phyloP scores from a whole-genome alignment of 2,797 vertebrate genomes.

The Rhinophrynus dorsalis region DNA sequence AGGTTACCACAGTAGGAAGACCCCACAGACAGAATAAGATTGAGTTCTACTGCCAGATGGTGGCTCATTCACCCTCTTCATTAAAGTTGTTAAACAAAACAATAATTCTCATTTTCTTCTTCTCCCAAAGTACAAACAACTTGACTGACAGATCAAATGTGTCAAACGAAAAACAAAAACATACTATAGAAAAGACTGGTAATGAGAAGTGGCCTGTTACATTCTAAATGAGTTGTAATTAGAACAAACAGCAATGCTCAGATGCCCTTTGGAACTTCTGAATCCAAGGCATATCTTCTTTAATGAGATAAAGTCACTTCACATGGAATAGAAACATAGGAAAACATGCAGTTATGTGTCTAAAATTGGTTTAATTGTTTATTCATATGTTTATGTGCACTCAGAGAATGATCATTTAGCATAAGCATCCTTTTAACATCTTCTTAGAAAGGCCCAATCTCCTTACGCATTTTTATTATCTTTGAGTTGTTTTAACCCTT shows the following conservation, averaged over 20 bases:
- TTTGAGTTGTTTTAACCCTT: no score
- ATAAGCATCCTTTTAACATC: no score
- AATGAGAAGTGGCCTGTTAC: conserved; percentile 20
- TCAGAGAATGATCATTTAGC: no score
- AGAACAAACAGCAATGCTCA: not conserved
- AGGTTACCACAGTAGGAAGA: conserved; percentile 46
- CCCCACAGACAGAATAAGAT: conserved; percentile 69
- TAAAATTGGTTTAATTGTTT: no score
- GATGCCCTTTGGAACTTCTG: not conserved
- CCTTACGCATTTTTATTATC: no score
- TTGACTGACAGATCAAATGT: conserved; percentile 29
- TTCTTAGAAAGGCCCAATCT: no score
- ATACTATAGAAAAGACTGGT: conserved; percentile 7
- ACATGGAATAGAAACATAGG: no score
- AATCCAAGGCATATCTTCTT: no score
- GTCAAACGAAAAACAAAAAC: conserved; percentile 21
- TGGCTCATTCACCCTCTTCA: conserved; percentile 68
- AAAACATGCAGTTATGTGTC: no score
- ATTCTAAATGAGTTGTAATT: conserved; percentile 3
- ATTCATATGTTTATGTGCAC: no score
- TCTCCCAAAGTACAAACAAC: conserved; percentile 14
- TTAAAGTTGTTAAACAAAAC: conserved; percentile 68
- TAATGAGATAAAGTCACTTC: no score
- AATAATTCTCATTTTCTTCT: conserved; percentile 59
- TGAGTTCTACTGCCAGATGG: conserved; percentile 71